Percentiles rank a stretch among this genome's conserved stretches.
These are phyloP conservation scores for Limonius californicus DNA, from an alignment of 1,140 invertebrate genomes.

Conservation along the genomic window DNA sequence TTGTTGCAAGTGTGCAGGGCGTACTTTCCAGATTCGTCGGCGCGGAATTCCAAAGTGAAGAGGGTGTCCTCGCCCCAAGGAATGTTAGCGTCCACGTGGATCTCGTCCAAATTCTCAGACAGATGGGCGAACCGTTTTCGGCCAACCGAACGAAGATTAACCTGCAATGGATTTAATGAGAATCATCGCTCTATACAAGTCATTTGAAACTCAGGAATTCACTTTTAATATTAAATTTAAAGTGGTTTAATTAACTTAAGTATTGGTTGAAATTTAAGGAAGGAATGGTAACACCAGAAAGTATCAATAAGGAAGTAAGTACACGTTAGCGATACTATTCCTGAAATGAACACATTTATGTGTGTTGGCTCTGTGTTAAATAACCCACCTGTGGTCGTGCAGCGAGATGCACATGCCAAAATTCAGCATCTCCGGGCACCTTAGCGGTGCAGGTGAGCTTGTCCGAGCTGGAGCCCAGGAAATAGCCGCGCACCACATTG, in stretches of 20 bases:
- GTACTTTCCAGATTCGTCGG: slow-evolving; percentile 83
- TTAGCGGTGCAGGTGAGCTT: slow-evolving; percentile 92
- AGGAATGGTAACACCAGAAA: no score
- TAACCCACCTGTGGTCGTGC: slow-evolving; percentile 81
- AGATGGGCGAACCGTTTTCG: slow-evolving; percentile 93
- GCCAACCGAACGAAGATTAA: slow-evolving; percentile 89
- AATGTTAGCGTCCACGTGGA: slow-evolving; percentile 94
- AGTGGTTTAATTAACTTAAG: no score
- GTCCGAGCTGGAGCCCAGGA: slow-evolving; percentile 85
- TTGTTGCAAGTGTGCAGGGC: slow-evolving; percentile 96
- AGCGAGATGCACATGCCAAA: slow-evolving; percentile 92
- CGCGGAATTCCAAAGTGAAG: slow-evolving; percentile 90
- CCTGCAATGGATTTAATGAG: no score
- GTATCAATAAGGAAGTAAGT: no score
- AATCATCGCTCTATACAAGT: no score
- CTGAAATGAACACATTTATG: no score
- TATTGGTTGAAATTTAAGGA: no score
- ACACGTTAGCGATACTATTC: no score
- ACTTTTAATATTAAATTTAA: no score
- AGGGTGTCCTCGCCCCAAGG: slow-evolving; percentile 97
- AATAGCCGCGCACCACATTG: slow-evolving; percentile 86
- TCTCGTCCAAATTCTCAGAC: slow-evolving; percentile 84
- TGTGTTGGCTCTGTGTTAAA: no score
- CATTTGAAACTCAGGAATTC: no score
- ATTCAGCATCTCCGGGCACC: slow-evolving; percentile 78